These are phyloP conservation scores for Phalloptychus januarius DNA, from an alignment of 2,797 vertebrate genomes.

Conservation along the genomic window DNA sequence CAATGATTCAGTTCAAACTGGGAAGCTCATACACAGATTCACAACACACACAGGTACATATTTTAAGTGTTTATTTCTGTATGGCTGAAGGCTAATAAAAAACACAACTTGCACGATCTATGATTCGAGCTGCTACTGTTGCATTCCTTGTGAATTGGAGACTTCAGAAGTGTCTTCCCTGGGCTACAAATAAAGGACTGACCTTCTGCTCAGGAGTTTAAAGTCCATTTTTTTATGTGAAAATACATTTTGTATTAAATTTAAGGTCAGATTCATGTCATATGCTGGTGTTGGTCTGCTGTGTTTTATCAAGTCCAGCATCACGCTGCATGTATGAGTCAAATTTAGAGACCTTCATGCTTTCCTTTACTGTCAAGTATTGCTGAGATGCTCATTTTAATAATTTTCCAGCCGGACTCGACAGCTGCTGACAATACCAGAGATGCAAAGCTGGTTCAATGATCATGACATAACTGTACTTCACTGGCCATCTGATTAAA, in stretches of 20 bases:
- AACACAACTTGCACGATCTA: background rate
- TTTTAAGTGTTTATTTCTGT: background rate
- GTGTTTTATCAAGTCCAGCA: no score
- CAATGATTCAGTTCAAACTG: background rate
- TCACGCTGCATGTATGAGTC: no score
- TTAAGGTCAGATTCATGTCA: no score
- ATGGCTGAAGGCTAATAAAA: background rate
- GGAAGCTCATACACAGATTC: background rate
- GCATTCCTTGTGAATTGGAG: background rate
- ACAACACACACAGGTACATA: background rate
- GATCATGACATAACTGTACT: background rate
- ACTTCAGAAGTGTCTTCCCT: background rate
- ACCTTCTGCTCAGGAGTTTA: background rate
- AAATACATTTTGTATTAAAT: background rate
- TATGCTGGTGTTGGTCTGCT: no score
- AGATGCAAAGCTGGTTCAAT: background rate
- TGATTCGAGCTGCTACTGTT: background rate
- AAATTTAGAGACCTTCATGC: no score
- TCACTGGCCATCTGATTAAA: no score
- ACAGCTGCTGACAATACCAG: background rate
- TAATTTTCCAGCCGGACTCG: background rate
- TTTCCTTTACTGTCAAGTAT: no score
- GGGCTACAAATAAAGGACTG: background rate
- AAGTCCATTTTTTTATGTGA: background rate
- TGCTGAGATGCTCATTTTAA: background rate